Evolutionary conservation across 2,113 vertebrate species (phyloP).

Genomic region (Clarias macrocephalus): DNA sequence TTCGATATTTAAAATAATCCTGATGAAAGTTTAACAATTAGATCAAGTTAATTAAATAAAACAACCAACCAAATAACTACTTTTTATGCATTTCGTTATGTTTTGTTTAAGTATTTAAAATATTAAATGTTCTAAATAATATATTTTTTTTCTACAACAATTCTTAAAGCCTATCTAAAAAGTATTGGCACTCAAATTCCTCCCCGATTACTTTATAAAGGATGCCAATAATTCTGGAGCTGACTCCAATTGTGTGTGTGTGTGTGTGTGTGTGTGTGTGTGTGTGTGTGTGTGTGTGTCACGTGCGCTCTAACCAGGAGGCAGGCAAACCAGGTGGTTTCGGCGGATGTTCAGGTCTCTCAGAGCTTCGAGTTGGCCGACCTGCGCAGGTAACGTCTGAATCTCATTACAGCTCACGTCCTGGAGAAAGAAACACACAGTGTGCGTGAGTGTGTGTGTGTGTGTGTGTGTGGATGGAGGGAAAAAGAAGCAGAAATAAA

Average conservation of each 20-base stretch:
- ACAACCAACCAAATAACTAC: too few species aligned
- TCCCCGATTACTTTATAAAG: not conserved
- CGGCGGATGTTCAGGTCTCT: conserved; percentile 92
- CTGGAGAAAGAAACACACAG: conserved; percentile 46
- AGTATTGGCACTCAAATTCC: not conserved
- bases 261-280: not conserved
- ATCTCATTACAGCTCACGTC: conserved; percentile 98
- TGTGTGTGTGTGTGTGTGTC: too few species aligned
- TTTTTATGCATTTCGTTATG: too few species aligned
- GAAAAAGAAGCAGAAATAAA: not conserved
- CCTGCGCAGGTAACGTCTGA: conserved; percentile 89
- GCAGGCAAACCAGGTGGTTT: conserved; percentile 88
- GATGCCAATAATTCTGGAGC: not conserved
- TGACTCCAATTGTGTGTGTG: not conserved
- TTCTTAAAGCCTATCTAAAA: not conserved
- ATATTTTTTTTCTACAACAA: not conserved
- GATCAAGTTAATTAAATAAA: too few species aligned
- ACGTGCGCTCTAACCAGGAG: conserved; percentile 76
- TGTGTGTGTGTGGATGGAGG: not conserved
- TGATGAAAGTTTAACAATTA: too few species aligned
- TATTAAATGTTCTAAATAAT: too few species aligned
- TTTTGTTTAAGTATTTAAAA: too few species aligned
- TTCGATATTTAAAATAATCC: too few species aligned
- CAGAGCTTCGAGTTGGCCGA: conserved; percentile 85
- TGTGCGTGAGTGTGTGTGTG: not conserved